Percentiles rank a stretch among this genome's conserved stretches.
Evolutionary conservation across 2,113 vertebrate species (phyloP).

Genomic region (Charina bottae): DNA sequence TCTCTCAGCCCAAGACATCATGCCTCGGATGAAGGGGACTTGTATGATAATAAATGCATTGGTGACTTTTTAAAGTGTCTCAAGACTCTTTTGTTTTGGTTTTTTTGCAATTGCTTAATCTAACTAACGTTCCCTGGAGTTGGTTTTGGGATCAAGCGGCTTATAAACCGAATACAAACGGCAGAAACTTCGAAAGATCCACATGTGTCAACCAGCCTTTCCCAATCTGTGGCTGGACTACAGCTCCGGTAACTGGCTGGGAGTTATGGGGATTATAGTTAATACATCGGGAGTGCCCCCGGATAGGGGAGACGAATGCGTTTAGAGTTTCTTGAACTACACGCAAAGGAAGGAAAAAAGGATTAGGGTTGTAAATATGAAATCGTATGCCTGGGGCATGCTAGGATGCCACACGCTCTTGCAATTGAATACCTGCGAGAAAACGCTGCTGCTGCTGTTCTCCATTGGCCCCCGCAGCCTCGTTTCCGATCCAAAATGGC

Average conservation of each 20-base stretch:
- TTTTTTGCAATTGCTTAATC: neutral
- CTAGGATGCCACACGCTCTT: neutral
- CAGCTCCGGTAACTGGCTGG: neutral
- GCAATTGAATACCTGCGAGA: neutral
- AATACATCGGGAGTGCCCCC: neutral
- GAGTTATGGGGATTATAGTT: neutral
- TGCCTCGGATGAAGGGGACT: neutral
- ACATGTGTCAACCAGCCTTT: neutral
- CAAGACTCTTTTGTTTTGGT: too few species aligned
- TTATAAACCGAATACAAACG: neutral
- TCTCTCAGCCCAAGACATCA: neutral
- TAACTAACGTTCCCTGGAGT: neutral
- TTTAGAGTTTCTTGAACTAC: too few species aligned
- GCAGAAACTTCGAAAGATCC: neutral
- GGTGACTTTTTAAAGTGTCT: neutral
- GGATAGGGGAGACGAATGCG: neutral
- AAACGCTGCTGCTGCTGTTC: too few species aligned
- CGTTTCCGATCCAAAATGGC: conserved; percentile 26
- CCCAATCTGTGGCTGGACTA: neutral
- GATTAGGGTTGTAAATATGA: neutral
- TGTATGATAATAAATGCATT: neutral
- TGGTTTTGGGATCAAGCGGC: neutral
- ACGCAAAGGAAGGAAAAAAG: neutral
- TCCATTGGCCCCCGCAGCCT: neutral
- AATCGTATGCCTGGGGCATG: neutral